phyloP scores from a whole-genome alignment of 1,140 invertebrate species.

The Drosophila littoralis region DNA sequence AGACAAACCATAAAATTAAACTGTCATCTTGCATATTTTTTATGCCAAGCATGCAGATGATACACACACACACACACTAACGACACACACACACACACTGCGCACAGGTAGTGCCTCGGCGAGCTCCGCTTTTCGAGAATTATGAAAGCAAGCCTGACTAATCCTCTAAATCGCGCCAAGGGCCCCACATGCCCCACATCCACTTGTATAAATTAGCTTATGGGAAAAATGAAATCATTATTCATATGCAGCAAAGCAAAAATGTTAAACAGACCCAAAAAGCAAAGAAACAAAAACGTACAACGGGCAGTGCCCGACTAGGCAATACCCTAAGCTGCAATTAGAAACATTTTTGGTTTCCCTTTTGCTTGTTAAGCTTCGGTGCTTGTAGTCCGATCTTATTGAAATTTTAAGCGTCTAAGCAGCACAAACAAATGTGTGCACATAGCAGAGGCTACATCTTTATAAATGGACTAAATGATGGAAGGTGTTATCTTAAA shows the following conservation, averaged over 20 bases:
- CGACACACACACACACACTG: neutral
- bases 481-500: too few relatives aligned
- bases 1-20: slow-evolving; percentile 85
- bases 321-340: too few relatives aligned
- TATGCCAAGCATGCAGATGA: slow-evolving; percentile 71
- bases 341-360: too few relatives aligned
- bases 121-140: slow-evolving; percentile 60
- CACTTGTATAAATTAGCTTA: slow-evolving; percentile 84
- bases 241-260: slow-evolving; percentile 68
- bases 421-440: too few relatives aligned
- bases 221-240: slow-evolving; percentile 84
- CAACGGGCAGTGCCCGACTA: neutral
- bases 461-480: too few relatives aligned
- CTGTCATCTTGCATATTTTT: slow-evolving; percentile 85
- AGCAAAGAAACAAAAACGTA: slow-evolving; percentile 18
- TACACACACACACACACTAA: slow-evolving; percentile 21
- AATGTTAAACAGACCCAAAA: slow-evolving; percentile 72
- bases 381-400: too few relatives aligned
- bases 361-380: too few relatives aligned
- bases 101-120: slow-evolving; percentile 51
- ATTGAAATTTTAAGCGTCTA: too few relatives aligned
- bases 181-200: slow-evolving; percentile 65
- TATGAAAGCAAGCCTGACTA: slow-evolving; percentile 84
- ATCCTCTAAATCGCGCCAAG: slow-evolving; percentile 82
- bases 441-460: too few relatives aligned